Evolutionary conservation across 1,140 invertebrate genomes (phyloP).

Genomic region (Drosophila repletoides): DNA sequence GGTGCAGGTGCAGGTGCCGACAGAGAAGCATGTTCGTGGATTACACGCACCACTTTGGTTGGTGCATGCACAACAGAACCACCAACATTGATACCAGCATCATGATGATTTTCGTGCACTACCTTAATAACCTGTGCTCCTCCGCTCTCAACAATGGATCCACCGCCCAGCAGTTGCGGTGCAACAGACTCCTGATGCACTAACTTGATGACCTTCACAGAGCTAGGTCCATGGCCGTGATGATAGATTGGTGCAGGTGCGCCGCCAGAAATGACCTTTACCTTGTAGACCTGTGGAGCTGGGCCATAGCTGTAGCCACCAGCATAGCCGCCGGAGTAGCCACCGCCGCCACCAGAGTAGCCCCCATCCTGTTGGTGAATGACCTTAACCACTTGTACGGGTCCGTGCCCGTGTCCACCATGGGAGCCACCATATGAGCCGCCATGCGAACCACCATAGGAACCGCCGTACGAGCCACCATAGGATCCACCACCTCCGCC

Average conservation of each 20-base stretch:
- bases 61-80: constrained; percentile 29
- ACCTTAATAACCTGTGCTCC: constrained; percentile 70
- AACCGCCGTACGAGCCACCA: constrained; percentile 22
- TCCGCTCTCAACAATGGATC: constrained; percentile 29
- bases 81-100: constrained; percentile 1
- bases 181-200: constrained; percentile 60
- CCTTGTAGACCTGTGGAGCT: constrained; percentile 62
- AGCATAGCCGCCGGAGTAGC: constrained; percentile 30
- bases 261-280: constrained; percentile 63
- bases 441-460: constrained; percentile 17
- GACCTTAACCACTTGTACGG: constrained; percentile 38
- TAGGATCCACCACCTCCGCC: constrained; percentile 28
- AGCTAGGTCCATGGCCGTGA: constrained; percentile 23
- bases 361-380: constrained; percentile 31
- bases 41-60: constrained; percentile 72
- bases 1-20: constrained; percentile 19
- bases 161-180: constrained; percentile 3
- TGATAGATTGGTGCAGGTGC: constrained; percentile 36
- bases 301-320: constrained; percentile 55
- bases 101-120: constrained; percentile 48
- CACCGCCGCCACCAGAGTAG: constrained; percentile 10
- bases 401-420: constrained; percentile 23
- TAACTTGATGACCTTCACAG: constrained; percentile 67
- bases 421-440: constrained; percentile 32
- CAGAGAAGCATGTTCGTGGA: constrained; percentile 60